phyloP scores from a whole-genome alignment of 2,113 vertebrate species.

The Baryphthengus martii region DNA sequence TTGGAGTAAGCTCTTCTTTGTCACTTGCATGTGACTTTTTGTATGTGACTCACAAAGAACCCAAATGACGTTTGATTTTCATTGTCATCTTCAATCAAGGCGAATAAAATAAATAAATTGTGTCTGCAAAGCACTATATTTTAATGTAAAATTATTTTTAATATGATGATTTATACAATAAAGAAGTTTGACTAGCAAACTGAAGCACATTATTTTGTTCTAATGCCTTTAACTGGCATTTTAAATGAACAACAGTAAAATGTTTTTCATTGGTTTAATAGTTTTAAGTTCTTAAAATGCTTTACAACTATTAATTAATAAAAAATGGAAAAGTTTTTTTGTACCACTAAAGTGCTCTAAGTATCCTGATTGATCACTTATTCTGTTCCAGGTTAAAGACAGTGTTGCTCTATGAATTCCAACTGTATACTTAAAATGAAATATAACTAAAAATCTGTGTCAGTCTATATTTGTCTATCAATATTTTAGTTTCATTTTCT shows the following conservation, averaged over 20 bases:
- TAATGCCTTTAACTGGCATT: neutral
- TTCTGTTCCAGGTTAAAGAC: neutral
- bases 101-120: neutral
- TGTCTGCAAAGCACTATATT: neutral
- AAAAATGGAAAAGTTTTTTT: neutral
- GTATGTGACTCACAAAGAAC: neutral
- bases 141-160: neutral
- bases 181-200: neutral
- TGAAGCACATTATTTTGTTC: neutral
- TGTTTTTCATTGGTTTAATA: neutral
- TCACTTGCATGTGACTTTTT: neutral
- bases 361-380: neutral
- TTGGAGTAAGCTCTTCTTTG: neutral
- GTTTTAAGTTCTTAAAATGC: neutral
- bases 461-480: neutral
- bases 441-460: neutral
- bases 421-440: neutral
- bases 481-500: neutral
- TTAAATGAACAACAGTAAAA: neutral
- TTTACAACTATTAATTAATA: neutral
- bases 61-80: neutral
- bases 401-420: neutral
- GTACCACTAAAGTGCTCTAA: neutral
- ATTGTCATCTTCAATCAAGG: neutral
- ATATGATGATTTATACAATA: neutral